Evolutionary conservation across 1,140 invertebrate species (phyloP).

Genomic region (Drosophila eugracilis): DNA sequence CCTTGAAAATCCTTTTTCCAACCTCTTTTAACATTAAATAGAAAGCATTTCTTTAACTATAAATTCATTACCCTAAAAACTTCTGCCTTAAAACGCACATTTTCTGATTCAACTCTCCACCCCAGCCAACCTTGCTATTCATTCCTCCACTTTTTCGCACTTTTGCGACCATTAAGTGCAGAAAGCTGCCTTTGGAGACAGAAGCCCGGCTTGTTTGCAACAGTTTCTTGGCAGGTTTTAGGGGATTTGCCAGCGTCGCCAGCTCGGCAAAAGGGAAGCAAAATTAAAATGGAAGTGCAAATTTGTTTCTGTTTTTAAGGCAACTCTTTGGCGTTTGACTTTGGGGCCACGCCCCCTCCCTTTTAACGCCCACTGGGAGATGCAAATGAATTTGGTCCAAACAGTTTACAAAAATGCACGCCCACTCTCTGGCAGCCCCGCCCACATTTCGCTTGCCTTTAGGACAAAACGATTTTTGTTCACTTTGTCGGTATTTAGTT

Average conservation of each 20-base stretch:
- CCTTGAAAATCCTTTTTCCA: too few relatives aligned
- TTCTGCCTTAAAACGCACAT: background rate
- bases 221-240: slow-evolving; percentile 26
- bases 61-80: background rate
- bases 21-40: background rate
- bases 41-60: background rate
- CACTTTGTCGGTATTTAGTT: slow-evolving; percentile 52
- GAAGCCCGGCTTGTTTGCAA: slow-evolving; percentile 6
- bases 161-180: slow-evolving; percentile 16
- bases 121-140: slow-evolving; percentile 3
- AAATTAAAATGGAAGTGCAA: slow-evolving; percentile 50
- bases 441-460: slow-evolving; percentile 5
- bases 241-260: slow-evolving; percentile 23
- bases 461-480: slow-evolving; percentile 33
- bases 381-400: slow-evolving; percentile 41
- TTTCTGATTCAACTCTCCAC: background rate
- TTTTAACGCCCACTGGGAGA: slow-evolving; percentile 35
- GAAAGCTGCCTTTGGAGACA: slow-evolving; percentile 21
- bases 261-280: slow-evolving; percentile 3
- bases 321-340: slow-evolving; percentile 44
- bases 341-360: slow-evolving; percentile 29
- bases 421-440: slow-evolving; percentile 24
- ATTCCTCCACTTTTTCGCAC: slow-evolving; percentile 4
- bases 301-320: slow-evolving; percentile 41
- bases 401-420: slow-evolving; percentile 39